A percentile compares a stretch with the other conserved stretches of the same genome.
These are phyloP conservation scores for Triplophysa tibetana DNA, from an alignment of 2,113 vertebrate genomes.

Conservation along the genomic window DNA sequence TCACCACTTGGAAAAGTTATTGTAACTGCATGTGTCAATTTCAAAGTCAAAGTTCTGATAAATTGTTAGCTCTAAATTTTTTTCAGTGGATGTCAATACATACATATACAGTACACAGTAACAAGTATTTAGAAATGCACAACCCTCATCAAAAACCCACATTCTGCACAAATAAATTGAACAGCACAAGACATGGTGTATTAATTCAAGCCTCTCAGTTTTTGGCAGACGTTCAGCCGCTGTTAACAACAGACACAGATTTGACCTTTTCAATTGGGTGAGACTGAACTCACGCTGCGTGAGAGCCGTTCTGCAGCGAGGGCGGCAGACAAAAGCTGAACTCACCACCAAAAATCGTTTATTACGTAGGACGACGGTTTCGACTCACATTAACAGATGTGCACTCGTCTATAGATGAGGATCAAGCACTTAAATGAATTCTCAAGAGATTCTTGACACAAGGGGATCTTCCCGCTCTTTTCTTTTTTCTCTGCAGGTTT, in stretches of 20 bases:
- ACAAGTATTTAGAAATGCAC: not conserved
- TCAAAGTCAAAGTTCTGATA: too few relatives aligned
- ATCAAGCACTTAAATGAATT: conserved; percentile 47
- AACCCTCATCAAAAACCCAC: not conserved
- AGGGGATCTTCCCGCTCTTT: conserved; percentile 31
- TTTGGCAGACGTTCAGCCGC: conserved; percentile 52
- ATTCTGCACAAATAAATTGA: not conserved
- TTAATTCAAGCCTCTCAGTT: conserved; percentile 51
- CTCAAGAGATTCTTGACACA: conserved; percentile 38
- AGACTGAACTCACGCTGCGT: conserved; percentile 49
- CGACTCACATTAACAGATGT: conserved; percentile 49
- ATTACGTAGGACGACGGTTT: conserved; percentile 13
- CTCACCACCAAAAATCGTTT: conserved; percentile 31
- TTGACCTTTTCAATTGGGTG: conserved; percentile 52
- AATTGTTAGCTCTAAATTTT: too few relatives aligned
- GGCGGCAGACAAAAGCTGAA: conserved; percentile 42
- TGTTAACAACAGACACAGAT: conserved; percentile 49
- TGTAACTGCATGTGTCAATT: too few relatives aligned
- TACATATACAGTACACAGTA: too few relatives aligned
- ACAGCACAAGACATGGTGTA: conserved; percentile 32
- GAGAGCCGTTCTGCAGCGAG: conserved; percentile 46
- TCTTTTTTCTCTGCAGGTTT: conserved; percentile 74
- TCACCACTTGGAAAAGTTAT: too few relatives aligned
- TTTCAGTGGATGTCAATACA: too few relatives aligned
- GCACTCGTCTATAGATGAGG: conserved; percentile 41